Percentiles rank a stretch among this genome's conserved stretches.
Conservation (phyloP, 2,888 invertebrate species). For the Danaus chrysippus region DNA sequence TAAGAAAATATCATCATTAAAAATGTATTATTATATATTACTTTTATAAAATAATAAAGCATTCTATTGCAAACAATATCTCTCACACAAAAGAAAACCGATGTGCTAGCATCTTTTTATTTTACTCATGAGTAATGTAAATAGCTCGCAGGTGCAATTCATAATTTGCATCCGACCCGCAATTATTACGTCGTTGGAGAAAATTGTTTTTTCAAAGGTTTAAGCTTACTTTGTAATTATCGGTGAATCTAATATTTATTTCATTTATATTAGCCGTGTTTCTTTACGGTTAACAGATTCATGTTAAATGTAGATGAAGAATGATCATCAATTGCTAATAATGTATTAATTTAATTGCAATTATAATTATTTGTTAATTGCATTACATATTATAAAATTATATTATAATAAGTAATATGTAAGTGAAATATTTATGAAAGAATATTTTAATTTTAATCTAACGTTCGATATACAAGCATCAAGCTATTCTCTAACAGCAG, state of each 20-base stretch:
- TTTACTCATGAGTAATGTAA: conserved; percentile 44
- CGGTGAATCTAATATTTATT: conserved; percentile 26
- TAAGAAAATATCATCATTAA: no score
- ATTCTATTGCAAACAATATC: not conserved
- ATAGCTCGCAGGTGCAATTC: conserved; percentile 65
- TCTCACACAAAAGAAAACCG: not conserved
- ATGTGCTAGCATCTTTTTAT: conserved; percentile 6
- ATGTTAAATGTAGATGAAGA: no score
- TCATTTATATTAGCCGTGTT: conserved; percentile 11
- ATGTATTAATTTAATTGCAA: no score
- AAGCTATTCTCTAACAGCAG: no score
- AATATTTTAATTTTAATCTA: no score
- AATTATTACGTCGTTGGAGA: conserved; percentile 65
- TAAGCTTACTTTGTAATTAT: conserved; percentile 44
- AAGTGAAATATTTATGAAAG: no score
- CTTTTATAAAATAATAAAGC: not conserved
- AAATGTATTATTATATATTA: not conserved
- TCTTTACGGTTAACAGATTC: not conserved
- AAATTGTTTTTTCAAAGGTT: conserved; percentile 70
- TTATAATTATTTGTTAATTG: no score
- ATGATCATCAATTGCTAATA: no score
- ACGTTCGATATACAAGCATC: no score
- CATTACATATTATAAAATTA: no score
- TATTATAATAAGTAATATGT: no score
- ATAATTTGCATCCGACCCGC: conserved; percentile 66